A percentile compares a stretch with the other conserved stretches of the same genome.
Conservation (phyloP, 2,113 vertebrate genomes). For the Prionailurus viverrinus region DNA sequence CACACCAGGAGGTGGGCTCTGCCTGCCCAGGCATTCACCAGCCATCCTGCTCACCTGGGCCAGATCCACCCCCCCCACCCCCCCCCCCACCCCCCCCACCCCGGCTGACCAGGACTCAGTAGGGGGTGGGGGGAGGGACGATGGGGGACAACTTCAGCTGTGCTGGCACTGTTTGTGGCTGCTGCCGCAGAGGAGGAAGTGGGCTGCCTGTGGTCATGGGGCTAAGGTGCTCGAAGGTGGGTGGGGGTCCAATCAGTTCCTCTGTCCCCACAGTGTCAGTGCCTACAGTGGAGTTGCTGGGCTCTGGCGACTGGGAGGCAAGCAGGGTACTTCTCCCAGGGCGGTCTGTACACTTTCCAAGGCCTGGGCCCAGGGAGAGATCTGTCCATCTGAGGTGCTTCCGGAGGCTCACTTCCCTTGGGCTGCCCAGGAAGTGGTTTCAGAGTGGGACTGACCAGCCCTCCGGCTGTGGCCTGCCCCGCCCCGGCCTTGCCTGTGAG, state of each 20-base stretch:
- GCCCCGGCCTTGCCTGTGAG: constrained; percentile 8
- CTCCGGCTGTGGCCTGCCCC: neutral
- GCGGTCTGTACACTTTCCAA: neutral
- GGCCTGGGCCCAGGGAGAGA: constrained; percentile 35
- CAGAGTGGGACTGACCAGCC: constrained; percentile 73
- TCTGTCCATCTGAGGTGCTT: constrained; percentile 45
- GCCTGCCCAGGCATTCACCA: neutral
- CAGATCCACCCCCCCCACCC: neutral
- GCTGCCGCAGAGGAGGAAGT: constrained; percentile 75
- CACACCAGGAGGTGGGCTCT: neutral
- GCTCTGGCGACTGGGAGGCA: neutral
- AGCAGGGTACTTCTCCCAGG: neutral
- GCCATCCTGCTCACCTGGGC: neutral
- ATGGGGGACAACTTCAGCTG: neutral
- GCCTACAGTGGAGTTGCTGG: neutral
- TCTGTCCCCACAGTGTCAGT: neutral
- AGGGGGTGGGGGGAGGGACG: neutral
- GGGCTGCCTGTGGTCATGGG: constrained; percentile 59
- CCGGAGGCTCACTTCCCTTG: constrained; percentile 77
- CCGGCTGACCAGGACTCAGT: neutral
- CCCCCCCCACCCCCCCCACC: rapidly evolving
- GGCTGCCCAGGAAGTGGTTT: constrained; percentile 83
- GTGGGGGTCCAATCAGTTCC: neutral
- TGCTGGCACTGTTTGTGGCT: constrained; percentile 34
- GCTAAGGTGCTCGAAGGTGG: neutral